Conservation (phyloP, 2,797 vertebrate species). For the Rhodeus uyekii region DNA sequence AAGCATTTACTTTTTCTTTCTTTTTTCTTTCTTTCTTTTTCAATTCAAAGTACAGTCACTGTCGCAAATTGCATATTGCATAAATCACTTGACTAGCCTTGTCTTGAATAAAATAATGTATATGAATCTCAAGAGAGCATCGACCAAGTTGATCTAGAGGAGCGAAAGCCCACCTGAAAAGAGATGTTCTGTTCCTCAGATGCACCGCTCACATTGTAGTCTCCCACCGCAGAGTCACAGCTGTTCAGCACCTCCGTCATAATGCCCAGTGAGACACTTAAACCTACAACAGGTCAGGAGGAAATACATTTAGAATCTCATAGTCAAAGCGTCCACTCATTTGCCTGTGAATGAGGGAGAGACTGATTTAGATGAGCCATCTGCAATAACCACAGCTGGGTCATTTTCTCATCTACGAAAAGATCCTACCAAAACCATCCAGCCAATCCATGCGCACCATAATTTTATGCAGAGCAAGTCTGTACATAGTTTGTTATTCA, state of each 20-base stretch:
- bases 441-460: slow-evolving; percentile 4
- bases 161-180: slow-evolving; percentile 72
- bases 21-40: background rate
- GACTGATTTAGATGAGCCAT: slow-evolving; percentile 49
- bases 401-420: slow-evolving; percentile 44
- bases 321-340: slow-evolving; percentile 41
- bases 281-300: slow-evolving; percentile 25
- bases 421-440: slow-evolving; percentile 27
- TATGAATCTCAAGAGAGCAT: background rate
- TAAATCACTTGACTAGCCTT: background rate
- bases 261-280: slow-evolving; percentile 57
- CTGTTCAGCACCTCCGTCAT: slow-evolving; percentile 83
- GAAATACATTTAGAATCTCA: slow-evolving; percentile 25
- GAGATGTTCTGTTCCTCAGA: slow-evolving; percentile 73
- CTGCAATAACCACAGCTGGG: slow-evolving; percentile 50
- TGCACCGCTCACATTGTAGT: slow-evolving; percentile 67
- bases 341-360: slow-evolving; percentile 55
- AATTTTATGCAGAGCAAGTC: slow-evolving; percentile 16
- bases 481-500: slow-evolving; percentile 42
- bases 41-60: background rate
- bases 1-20: background rate
- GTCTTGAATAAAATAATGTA: background rate
- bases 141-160: background rate
- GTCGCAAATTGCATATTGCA: background rate
- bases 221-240: slow-evolving; percentile 76